Percentiles rank a stretch among this genome's conserved stretches.
Conservation (phyloP, 2,888 invertebrate genomes). For the Drosophila mimica region DNA sequence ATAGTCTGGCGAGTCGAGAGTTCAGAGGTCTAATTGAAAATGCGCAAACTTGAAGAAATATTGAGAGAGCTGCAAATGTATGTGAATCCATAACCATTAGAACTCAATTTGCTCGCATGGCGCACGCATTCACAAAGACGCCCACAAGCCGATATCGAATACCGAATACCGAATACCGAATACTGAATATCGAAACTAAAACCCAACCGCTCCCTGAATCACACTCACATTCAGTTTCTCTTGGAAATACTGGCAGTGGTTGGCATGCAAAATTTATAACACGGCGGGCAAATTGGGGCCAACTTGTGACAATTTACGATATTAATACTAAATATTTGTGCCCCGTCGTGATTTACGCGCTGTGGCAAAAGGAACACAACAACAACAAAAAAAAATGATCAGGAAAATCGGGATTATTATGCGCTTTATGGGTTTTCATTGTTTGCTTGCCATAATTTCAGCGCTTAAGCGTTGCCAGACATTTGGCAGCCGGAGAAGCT, state of each 20-base stretch:
- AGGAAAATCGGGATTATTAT: constrained; percentile 67
- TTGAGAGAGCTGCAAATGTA: constrained; percentile 64
- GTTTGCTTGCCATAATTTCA: constrained; percentile 75
- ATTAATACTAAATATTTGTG: constrained; percentile 83
- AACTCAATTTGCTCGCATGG: constrained; percentile 69
- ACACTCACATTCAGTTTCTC: constrained; percentile 10
- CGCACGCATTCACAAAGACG: constrained; percentile 60
- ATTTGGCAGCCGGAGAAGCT: constrained; percentile 25
- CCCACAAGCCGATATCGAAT: constrained; percentile 52
- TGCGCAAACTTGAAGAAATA: constrained; percentile 76
- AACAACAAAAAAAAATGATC: constrained; percentile 8
- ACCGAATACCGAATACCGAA: constrained; percentile 1
- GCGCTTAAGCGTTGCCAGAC: constrained; percentile 68
- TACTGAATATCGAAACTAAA: neutral
- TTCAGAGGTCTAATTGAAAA: constrained; percentile 84
- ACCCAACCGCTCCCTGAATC: constrained; percentile 6
- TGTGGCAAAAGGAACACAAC: constrained; percentile 18
- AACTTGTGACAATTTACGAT: constrained; percentile 82
- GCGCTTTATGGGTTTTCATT: constrained; percentile 75
- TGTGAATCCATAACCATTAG: constrained; percentile 65
- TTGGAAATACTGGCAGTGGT: neutral
- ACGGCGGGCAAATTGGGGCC: constrained; percentile 81
- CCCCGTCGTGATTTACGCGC: constrained; percentile 75
- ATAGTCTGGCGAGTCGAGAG: constrained; percentile 59
- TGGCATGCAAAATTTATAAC: constrained; percentile 78